Percentiles rank a stretch among this genome's conserved stretches.
phyloP scores from a whole-genome alignment of 2,113 vertebrate genomes.

The Engystomops pustulosus region DNA sequence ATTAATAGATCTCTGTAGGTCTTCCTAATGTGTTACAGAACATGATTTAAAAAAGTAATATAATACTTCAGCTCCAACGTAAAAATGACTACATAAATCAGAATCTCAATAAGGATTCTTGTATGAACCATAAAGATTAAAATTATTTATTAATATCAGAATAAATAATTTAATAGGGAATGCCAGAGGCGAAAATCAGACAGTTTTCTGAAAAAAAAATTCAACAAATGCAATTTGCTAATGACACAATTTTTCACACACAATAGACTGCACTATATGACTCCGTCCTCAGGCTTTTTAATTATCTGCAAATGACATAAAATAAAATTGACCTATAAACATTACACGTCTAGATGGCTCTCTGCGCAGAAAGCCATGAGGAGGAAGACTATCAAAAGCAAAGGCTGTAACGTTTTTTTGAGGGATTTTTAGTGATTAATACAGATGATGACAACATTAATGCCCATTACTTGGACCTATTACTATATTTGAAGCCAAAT shows the following conservation, averaged over 20 bases:
- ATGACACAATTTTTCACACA: constrained; percentile 43
- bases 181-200: neutral
- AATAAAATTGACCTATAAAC: constrained; percentile 50
- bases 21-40: neutral
- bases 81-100: neutral
- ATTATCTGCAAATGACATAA: constrained; percentile 50
- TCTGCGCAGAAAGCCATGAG: neutral
- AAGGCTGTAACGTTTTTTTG: neutral
- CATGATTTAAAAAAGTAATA: neutral
- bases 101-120: neutral
- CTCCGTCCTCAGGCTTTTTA: constrained; percentile 38
- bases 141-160: neutral
- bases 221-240: constrained; percentile 49
- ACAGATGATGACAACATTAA: neutral
- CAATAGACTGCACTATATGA: constrained; percentile 38
- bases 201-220: constrained; percentile 9
- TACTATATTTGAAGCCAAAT: neutral
- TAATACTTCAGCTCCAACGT: neutral
- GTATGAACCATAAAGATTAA: neutral
- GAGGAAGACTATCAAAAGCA: neutral
- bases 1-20: too few relatives aligned
- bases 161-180: neutral
- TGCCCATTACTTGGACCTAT: neutral
- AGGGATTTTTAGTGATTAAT: neutral
- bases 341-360: constrained; percentile 20